Base-by-base conservation (phyloP, 2,113 vertebrate genomes). In the Ifrita kowaldi region DNA sequence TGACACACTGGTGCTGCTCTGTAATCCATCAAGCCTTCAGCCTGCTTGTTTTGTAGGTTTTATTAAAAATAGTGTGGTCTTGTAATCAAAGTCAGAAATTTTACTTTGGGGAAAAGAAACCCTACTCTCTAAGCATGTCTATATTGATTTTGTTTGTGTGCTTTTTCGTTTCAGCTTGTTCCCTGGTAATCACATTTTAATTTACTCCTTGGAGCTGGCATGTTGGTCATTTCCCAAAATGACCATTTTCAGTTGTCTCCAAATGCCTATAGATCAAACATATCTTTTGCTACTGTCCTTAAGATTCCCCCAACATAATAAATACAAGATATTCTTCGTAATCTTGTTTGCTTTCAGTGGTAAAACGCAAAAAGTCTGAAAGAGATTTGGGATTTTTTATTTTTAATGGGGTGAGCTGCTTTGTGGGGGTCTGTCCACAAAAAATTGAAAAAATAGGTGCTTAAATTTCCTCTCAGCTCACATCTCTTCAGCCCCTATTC, bases 101-200 rank as follows among this genome's bases (percentile, higher is more conserved):
- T 60, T 22, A 57, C 18, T 56, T 3, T 28, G 9, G 28, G 7
- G 4, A 1, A 2, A 3, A 52, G 47, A 60, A 59, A 0, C 3
- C 17, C 33, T 18, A 6, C 28, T 74, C 20, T 56, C 41, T 35
- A 57, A 57, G 12, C 32, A 9, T 20, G 8, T 22, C 13, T 79
- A 3, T 41, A 16, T 24, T 71, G 17, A 10, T 53, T 70, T 85
- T 30, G 3, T 30, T 53, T 30, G 12, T 28, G 10, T 74, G 3
- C 3, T 55, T 49, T 89, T 57, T 65, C 57, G 15, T 59, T 79
- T 71, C 20, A 63, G 7, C 3, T 80, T 59, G 18, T 33, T 89
- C 26, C 20, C 11, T 55, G 39, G 74, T 41, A 81, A 28, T 6
- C 5, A 11, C 5, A 7, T 69, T 80, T 78, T 30, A 30, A 47